Evolutionary conservation across 2,888 invertebrate species (phyloP), one percentile per base, ranked within the genome.

Genomic region (Drosophila helvetica): DNA sequence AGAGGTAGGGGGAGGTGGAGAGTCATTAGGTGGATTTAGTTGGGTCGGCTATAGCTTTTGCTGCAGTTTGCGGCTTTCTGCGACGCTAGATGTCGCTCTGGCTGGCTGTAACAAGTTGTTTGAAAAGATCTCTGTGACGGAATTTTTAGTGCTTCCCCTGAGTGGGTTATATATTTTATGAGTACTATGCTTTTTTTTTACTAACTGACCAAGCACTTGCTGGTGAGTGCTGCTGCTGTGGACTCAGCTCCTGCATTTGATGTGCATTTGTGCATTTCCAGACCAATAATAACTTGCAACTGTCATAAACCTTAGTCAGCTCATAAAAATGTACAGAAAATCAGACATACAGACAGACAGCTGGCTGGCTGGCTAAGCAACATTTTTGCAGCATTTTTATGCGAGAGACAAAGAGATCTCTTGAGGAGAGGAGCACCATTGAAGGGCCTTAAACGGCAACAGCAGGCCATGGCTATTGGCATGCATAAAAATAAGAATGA

Each of bases 281-380:
- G 66, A 53, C 48, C 55, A 68, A 71, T 63, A 75, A 74, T 74
- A 75, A 67, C 57, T 68, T 57, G 42, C 18, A 38, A 19, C 55
- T 54, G 56, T 25, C 53, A 67, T 65, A 71, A 60, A 63, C 69
- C 65, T 72, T 70, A 66, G 55, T 70, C 63, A 55, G 68, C 45
- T 75, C 60, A 64, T 64, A 69, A 71, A 71, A 64, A 67, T 51
- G 53, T 61, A 38, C 64, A 62, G 65, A 74, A 68, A 77, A 68
- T 67, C 18, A 27, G 38, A 43, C 67, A 84, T 72, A 81, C 81
- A 82, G 86, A 69, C 18, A 27, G 27, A 48, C 65, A 85, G 74
- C 79, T 86, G 86, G 86, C 80, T 85, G 86, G 66, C 79, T 71
- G 71, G 77, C 66, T 69, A 77, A 74, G 80, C 73, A 74, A 71